These are phyloP conservation scores for Crepidodera aurea DNA, from an alignment of 2,888 invertebrate genomes.

Conservation along the genomic window DNA sequence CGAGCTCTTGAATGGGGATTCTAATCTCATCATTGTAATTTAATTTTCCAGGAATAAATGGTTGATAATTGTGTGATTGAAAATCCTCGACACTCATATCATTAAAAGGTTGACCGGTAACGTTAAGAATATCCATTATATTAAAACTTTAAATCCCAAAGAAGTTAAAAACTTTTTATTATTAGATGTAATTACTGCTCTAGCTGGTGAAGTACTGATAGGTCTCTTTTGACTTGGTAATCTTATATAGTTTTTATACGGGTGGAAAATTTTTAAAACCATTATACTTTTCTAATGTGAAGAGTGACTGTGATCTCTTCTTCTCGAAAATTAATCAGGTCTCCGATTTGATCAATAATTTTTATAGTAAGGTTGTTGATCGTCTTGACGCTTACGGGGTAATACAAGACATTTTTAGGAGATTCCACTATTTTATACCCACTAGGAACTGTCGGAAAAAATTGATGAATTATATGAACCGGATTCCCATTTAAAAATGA, in stretches of 20 bases:
- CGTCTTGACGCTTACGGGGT: conserved; percentile 47
- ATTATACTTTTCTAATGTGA: conserved; percentile 25
- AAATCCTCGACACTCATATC: conserved; percentile 13
- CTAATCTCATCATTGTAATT: background rate
- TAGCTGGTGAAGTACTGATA: background rate
- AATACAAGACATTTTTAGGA: conserved; percentile 52
- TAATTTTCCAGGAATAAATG: conserved; percentile 10
- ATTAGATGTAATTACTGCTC: background rate
- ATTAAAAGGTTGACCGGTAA: no score
- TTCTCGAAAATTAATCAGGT: conserved; percentile 51
- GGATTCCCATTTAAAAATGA: conserved; percentile 22
- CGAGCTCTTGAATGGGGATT: no score
- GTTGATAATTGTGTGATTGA: conserved; percentile 23
- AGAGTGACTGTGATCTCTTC: conserved; percentile 49
- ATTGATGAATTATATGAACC: conserved; percentile 45
- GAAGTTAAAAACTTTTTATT: background rate
- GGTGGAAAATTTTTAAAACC: conserved; percentile 7
- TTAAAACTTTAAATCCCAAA: conserved; percentile 3
- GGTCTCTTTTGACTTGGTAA: no score
- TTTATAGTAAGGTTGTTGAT: conserved; percentile 48
- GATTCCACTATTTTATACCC: conserved; percentile 55
- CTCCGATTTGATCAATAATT: no score
- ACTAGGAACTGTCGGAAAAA: no score
- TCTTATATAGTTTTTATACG: background rate
- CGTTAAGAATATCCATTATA: background rate